Conservation (phyloP, 2,113 vertebrate species). For the Notothenia rossii region DNA sequence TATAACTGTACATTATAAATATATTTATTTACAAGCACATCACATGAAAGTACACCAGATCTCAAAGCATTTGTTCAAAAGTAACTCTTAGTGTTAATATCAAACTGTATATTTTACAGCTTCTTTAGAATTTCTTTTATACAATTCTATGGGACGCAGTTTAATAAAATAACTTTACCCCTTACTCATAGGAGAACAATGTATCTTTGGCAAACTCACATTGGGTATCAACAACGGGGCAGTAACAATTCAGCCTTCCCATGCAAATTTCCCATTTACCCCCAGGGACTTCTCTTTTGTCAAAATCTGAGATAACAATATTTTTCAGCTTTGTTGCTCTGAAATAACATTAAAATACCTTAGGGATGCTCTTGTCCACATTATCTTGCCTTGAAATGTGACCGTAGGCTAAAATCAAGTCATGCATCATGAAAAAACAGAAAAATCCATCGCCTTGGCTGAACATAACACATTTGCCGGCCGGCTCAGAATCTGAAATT, state of each 20-base stretch:
- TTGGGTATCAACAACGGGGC: background rate
- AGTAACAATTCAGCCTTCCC: background rate
- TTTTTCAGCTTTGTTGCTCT: constrained; percentile 10
- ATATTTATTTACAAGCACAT: constrained; percentile 29
- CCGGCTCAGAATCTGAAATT: background rate
- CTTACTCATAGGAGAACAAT: background rate
- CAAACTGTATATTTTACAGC: constrained; percentile 20
- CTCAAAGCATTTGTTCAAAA: constrained; percentile 45
- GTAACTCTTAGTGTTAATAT: constrained; percentile 15
- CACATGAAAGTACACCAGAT: constrained; percentile 56
- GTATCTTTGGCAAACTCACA: background rate
- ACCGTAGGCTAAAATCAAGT: constrained; percentile 46
- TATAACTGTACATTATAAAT: constrained; percentile 34
- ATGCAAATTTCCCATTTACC: background rate
- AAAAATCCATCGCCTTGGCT: constrained; percentile 23
- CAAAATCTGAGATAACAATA: constrained; percentile 5
- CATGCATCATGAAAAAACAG: constrained; percentile 51
- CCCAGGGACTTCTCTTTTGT: background rate
- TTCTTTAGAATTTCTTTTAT: constrained; percentile 10
- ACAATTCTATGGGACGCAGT: background rate
- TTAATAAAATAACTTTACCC: background rate
- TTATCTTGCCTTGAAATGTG: constrained; percentile 7
- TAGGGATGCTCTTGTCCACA: constrained; percentile 11
- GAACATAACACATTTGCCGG: constrained; percentile 22
- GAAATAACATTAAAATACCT: constrained; percentile 17